phyloP scores from a whole-genome alignment of 2,888 invertebrate species.

The Allolobophora icterica region DNA sequence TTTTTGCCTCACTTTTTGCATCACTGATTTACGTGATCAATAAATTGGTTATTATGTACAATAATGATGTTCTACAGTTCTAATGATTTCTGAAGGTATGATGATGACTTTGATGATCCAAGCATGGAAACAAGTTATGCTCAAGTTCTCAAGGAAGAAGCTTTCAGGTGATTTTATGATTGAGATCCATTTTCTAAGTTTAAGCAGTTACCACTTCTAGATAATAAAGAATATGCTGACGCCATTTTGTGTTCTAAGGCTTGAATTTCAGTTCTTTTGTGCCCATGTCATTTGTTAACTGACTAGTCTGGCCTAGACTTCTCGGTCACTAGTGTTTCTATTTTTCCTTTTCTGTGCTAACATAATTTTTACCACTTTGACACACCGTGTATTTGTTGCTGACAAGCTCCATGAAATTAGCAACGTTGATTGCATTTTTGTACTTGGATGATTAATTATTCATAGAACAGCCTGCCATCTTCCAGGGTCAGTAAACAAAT shows the following conservation, averaged over 20 bases:
- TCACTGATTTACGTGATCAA: too few species aligned
- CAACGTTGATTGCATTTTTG: too few species aligned
- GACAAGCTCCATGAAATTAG: too few species aligned
- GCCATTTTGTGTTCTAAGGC: neutral
- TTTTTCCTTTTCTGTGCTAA: neutral
- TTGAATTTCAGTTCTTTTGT: neutral
- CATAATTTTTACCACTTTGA: neutral
- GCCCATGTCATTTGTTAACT: neutral
- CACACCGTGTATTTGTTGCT: neutral
- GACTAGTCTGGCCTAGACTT: neutral
- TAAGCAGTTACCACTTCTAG: neutral
- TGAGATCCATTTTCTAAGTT: neutral
- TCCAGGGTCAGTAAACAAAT: too few species aligned
- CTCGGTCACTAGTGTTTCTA: neutral
- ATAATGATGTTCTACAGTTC: neutral
- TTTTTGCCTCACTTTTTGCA: too few species aligned
- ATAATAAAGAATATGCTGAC: neutral
- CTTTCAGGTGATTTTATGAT: neutral
- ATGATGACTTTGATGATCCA: conserved; percentile 22
- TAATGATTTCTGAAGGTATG: neutral
- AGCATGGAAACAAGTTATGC: conserved; percentile 26
- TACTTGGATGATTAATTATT: neutral
- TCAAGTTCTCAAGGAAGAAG: conserved; percentile 17
- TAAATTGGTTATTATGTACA: too few species aligned
- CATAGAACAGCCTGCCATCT: neutral